These are phyloP conservation scores for Tokudaia muenninki DNA, from an alignment of 2,797 vertebrate genomes.

Conservation along the genomic window DNA sequence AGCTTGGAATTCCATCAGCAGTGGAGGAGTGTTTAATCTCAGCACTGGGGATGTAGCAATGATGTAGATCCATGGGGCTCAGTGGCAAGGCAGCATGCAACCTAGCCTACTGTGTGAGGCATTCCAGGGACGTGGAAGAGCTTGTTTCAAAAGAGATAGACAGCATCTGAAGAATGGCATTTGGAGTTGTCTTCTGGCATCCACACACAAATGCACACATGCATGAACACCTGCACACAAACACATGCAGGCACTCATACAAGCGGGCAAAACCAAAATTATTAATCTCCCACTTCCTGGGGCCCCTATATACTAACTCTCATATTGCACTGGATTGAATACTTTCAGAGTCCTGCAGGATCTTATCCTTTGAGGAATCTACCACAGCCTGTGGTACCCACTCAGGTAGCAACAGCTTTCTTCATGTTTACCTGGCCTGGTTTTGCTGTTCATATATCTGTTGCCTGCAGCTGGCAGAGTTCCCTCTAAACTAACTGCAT, in stretches of 20 bases:
- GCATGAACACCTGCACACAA: background rate
- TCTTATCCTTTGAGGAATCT: background rate
- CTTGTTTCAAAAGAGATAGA: background rate
- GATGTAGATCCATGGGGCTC: background rate
- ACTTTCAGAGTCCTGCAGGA: background rate
- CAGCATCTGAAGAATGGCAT: background rate
- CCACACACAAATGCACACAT: background rate
- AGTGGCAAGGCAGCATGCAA: too few relatives aligned
- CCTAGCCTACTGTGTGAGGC: background rate
- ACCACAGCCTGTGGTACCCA: background rate
- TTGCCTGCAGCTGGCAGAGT: background rate
- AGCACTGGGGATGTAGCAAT: background rate
- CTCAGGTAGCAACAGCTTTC: background rate
- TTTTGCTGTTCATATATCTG: background rate
- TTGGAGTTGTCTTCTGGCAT: background rate
- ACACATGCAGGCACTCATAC: background rate
- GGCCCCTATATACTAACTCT: rapidly evolving
- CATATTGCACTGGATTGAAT: background rate
- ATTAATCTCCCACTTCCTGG: rapidly evolving
- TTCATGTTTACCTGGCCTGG: background rate
- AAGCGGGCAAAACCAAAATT: background rate
- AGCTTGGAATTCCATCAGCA: too few relatives aligned
- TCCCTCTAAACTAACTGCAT: background rate
- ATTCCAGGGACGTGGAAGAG: background rate
- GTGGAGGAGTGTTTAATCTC: background rate